These are phyloP conservation scores for Himantopus leucocephalus DNA, from an alignment of 2,113 vertebrate species.

Conservation along the genomic window DNA sequence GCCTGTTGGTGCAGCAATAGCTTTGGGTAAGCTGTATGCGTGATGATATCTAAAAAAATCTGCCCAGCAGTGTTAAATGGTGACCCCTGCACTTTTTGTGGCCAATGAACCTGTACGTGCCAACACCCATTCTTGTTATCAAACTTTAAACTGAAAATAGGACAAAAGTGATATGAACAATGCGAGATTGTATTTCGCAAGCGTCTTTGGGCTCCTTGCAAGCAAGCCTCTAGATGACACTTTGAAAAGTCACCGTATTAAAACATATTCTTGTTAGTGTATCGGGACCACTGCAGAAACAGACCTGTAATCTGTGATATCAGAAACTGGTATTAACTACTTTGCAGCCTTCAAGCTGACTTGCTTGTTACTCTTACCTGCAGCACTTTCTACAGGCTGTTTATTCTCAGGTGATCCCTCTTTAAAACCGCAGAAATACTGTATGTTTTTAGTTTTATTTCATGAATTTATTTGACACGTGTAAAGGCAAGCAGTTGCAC, in stretches of 20 bases:
- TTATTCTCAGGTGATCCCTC: neutral
- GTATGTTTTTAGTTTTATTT: neutral
- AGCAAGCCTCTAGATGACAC: neutral
- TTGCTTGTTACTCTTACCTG: neutral
- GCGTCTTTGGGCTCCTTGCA: neutral
- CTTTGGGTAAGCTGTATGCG: neutral
- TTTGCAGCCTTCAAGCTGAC: neutral
- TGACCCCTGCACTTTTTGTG: neutral
- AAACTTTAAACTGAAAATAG: slow-evolving; percentile 15
- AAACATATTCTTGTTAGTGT: neutral
- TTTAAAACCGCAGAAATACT: neutral
- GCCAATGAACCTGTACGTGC: neutral
- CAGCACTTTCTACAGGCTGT: neutral
- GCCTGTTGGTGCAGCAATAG: neutral
- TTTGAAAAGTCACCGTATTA: neutral
- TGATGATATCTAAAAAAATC: neutral
- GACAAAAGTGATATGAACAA: neutral
- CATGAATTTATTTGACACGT: neutral
- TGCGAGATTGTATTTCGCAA: neutral
- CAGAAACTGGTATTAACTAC: neutral
- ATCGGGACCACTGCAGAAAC: neutral
- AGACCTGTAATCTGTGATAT: neutral
- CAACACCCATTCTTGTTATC: neutral
- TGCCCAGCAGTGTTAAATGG: neutral
- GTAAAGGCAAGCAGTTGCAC: neutral